phyloP scores from a whole-genome alignment of 1,140 invertebrate genomes.

The Bombus balteatus region DNA sequence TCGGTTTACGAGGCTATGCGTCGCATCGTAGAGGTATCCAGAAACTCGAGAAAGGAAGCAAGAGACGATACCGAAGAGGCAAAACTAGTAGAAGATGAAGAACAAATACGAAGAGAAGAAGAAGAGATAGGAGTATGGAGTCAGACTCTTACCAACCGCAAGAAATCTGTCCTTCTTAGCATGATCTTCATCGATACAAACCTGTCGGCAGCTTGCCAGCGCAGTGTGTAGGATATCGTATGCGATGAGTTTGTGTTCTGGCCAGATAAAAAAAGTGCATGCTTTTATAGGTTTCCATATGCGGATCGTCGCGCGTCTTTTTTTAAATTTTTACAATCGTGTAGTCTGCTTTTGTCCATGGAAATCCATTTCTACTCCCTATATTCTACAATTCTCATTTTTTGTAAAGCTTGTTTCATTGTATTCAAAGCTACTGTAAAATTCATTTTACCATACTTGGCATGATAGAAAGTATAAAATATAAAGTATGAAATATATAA shows the following conservation, averaged over 20 bases:
- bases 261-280: neutral
- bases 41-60: neutral
- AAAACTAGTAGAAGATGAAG: neutral
- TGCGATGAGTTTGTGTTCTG: neutral
- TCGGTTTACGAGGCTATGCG: conserved; percentile 11
- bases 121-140: neutral
- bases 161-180: conserved; percentile 28
- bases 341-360: no score
- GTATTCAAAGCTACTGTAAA: neutral
- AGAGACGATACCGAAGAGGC: neutral
- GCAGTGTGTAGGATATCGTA: neutral
- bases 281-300: neutral
- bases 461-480: no score
- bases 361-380: neutral
- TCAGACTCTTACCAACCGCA: neutral
- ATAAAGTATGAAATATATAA: neutral
- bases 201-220: conserved; percentile 18
- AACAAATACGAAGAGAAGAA: neutral
- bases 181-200: conserved; percentile 10
- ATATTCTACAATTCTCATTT: neutral
- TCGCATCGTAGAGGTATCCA: conserved; percentile 13
- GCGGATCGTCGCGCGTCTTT: neutral
- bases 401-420: no score
- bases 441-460: neutral
- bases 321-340: neutral